Evolutionary conservation across 2,797 vertebrate genomes (phyloP), one percentile per base, ranked within the genome.

Genomic region (Sebastes iracundus): DNA sequence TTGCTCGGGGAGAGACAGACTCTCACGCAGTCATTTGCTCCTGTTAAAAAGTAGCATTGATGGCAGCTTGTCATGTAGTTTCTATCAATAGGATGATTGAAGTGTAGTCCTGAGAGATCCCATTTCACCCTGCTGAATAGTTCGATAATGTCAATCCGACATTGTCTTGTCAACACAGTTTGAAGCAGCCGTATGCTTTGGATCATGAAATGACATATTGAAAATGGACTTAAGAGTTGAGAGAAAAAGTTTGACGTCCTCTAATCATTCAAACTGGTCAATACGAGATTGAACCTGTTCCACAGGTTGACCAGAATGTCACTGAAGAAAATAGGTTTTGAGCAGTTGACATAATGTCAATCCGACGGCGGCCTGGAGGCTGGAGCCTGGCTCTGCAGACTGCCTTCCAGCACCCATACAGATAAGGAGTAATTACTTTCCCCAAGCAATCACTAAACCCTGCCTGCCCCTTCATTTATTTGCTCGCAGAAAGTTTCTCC

Each of bases 401-500:
- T 23, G 68, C 66, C 75, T 88, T 38, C 71, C 62, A 76, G 68
- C 72, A 71, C 78, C 66, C 64, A 77, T 58, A 49, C 73, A 87
- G 93, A 95, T 95, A 95, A 95, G 89, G 63, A 87, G 77, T 94
- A 93, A 95, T 96, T 91, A 92, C 91, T 92, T 94, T 92, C 72
- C 72, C 55, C 46, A 74, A 87, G 85, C 79, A 88, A 80, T 89
- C 80, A 79, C 88, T 91, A 84, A 89, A 78, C 68, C 75, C 73
- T 65, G 38, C 70, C 71, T 84, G 74, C 53, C 81, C 81, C 78
- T 80, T 87, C 75, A 81, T 90, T 92, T 90, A 90, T 93, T 93
- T 86, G 76, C 71, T 76, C 82, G 74, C 85, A 85, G 77, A 91
- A 88, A 84, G 64, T 82, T 81, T 88, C 69, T 81, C 68, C 72